Evolutionary conservation across 2,888 invertebrate species (phyloP), one percentile per base, ranked within the genome.

Genomic region (Drosophila putrida): DNA sequence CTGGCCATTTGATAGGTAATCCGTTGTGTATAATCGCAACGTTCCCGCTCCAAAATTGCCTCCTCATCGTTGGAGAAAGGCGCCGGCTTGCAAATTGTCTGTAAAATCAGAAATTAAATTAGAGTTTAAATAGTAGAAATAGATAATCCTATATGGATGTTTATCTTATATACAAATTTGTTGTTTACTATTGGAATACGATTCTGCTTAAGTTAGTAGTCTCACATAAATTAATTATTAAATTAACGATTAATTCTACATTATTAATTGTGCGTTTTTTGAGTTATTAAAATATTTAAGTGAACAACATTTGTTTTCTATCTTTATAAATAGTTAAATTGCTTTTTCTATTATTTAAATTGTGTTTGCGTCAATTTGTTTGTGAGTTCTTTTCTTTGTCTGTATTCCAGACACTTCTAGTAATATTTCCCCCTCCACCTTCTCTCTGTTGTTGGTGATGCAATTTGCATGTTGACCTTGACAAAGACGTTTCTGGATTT

Each of bases 1-100:
- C 94, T 94, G 11, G 99, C 99, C 93, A 95, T 95, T 85, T 98
- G 97, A 80, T 96, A 94, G 2, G 97, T 95, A 80, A 99, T 97
- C 91, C 96, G 96, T 47, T 95, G 94, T 61, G 94, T 94, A 91
- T 98, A 98, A 93, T 98, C 96, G 90, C 96, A 96, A 44, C 95
- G 94, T 57, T 96, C 95, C 60, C 96, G 94, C 91, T 96, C 96
- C 72, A 93, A 91, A 58, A 95, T 93, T 44, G 98, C 98, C 75
- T 94, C 95, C 13, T 95, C 94, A 82, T 98, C 98, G 89, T 96
- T 95, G 90, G 96, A 96, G 93, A 96, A 98, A 13, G 98, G 98
- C 33, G 98, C 98, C 78, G 97, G 96, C 80, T 94, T 94, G 89
- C 95, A 95, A 79, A 96, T 94, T 44, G 96, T 95, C 96, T 96